Evolutionary conservation across 2,797 vertebrate species (phyloP).

Genomic region (Dendrocincla tyrannina): DNA sequence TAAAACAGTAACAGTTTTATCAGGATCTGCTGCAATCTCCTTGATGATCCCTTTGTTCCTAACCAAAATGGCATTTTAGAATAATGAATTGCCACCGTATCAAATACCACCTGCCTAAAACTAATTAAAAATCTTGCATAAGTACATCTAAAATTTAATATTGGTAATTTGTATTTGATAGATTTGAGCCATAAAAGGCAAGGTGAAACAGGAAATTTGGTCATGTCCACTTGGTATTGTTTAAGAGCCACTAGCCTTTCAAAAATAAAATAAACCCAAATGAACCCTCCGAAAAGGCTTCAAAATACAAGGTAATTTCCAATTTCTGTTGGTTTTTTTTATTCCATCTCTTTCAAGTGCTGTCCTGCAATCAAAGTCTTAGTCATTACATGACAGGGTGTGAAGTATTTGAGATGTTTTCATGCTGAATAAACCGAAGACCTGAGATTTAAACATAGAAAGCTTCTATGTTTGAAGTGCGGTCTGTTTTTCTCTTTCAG

Average conservation of each 20-base stretch:
- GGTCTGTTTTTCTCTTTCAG: not conserved
- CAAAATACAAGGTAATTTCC: conserved; percentile 9
- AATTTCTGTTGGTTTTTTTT: not conserved
- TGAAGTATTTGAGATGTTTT: not conserved
- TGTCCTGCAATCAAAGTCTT: not conserved
- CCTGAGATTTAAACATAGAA: not conserved
- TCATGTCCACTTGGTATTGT: not conserved
- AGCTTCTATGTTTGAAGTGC: not conserved
- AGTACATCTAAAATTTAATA: not conserved
- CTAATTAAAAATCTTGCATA: not conserved
- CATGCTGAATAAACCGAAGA: not conserved
- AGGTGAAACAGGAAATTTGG: not conserved
- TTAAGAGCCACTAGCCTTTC: not conserved
- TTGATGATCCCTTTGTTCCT: not conserved
- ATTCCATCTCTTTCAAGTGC: not conserved
- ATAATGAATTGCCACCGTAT: not conserved
- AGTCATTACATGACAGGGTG: not conserved
- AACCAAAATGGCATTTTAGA: not conserved
- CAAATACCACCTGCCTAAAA: not conserved
- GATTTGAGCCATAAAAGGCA: not conserved
- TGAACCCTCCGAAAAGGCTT: not conserved
- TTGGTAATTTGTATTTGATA: not conserved
- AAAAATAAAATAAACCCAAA: not conserved
- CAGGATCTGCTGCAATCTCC: not conserved
- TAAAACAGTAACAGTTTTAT: not conserved